Evolutionary conservation across 1,140 invertebrate species (phyloP), one percentile per base, ranked within the genome.

Genomic region (Acromyrmex heyeri): DNA sequence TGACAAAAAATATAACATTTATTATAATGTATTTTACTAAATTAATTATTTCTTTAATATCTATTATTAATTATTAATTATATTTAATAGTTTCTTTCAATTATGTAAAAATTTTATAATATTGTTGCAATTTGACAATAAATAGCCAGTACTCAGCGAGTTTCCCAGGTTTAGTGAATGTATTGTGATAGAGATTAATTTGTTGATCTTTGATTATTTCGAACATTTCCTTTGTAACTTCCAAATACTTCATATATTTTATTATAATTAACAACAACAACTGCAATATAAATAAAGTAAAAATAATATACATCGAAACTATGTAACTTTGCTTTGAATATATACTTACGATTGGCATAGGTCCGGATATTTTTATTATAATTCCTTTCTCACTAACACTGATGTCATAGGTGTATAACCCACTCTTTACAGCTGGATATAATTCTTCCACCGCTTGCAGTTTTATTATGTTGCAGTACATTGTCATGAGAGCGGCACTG

Each of bases 351-450:
- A 96, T 96, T 83, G 98, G 92, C 95, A 96, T 98, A 91, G 97
- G 98, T 8, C 98, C 98, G 88, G 94, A 95, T 12, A 98, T 95
- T 94, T 97, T 97, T 2, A 99, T 91, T 0, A 96, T 93, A 14
- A 98, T 86, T 6, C 98, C 98, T 92, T 96, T 97, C 38, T 97
- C 96, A 8, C 94, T 91, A 0, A 95, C 92, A 73, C 93, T 94
- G 38, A 98, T 92, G 0, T 93, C 93, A 92, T 97, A 97, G n/a
- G 95, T 94, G 16, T 98, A 94, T 24, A 24, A 24, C 59, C 97
- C 97, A 18, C 98, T 98, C 92, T 97, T 96, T 6, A 95, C 95
- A 3, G 98, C 98, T 44, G 97, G 96, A 95, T 98, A 98, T 0
- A 97, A 95, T 92, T 97, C 96, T 95, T 98, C 98, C 86, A 95